Evolutionary conservation across 2,113 vertebrate genomes (phyloP).

Genomic region (Pseudonaja textilis): DNA sequence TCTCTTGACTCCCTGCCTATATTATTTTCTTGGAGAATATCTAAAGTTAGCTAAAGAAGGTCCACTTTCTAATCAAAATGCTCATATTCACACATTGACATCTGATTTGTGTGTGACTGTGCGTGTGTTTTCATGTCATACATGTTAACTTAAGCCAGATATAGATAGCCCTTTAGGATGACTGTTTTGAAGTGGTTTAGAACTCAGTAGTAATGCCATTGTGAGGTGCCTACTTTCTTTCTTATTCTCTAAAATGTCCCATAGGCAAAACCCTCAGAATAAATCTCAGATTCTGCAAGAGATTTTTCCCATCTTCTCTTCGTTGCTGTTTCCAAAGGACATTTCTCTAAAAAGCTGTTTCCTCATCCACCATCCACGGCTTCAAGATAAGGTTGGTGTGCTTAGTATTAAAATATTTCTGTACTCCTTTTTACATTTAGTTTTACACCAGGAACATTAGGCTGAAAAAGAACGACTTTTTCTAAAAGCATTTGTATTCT

Average conservation of each 20-base stretch:
- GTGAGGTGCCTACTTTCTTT: not conserved
- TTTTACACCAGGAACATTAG: not conserved
- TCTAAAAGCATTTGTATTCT: not conserved
- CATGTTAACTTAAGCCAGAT: not conserved
- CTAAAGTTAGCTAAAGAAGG: slow-evolving; percentile 1
- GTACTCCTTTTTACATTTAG: not conserved
- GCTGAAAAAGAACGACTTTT: not conserved
- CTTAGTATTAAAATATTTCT: not conserved
- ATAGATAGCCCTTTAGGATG: not conserved
- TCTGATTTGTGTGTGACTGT: not conserved
- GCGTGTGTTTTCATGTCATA: not conserved
- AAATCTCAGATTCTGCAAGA: slow-evolving; percentile 67
- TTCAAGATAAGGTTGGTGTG: slow-evolving; percentile 72
- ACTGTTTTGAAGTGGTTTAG: not conserved
- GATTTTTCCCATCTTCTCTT: slow-evolving; percentile 67
- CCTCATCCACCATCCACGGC: slow-evolving; percentile 60
- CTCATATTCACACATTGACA: not conserved
- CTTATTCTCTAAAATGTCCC: slow-evolving; percentile 13
- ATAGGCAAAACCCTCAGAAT: slow-evolving; percentile 71
- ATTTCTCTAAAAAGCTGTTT: slow-evolving; percentile 72
- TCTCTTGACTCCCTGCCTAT: not conserved
- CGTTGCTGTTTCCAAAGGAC: slow-evolving; percentile 66
- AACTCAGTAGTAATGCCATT: not conserved
- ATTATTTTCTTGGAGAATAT: not conserved
- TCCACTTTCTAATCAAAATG: not conserved